A percentile compares a stretch with the other conserved stretches of the same genome.
phyloP scores from a whole-genome alignment of 2,888 invertebrate species.

The Esperia sulphurella region DNA sequence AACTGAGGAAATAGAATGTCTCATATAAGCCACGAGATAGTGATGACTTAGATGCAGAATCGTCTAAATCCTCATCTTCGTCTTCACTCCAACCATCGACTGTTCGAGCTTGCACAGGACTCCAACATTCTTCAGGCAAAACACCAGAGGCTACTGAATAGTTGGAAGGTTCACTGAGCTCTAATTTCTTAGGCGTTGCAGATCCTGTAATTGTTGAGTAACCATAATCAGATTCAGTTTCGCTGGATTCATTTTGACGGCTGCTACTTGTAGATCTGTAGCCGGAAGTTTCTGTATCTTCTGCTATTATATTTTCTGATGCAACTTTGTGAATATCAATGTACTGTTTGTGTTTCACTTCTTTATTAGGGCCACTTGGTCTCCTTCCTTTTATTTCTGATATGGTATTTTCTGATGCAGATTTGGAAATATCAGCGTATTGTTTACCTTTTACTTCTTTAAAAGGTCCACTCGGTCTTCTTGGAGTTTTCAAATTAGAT shows the following conservation, averaged over 20 bases:
- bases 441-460: constrained; percentile 31
- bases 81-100: constrained; percentile 60
- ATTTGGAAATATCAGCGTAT: constrained; percentile 19
- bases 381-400: constrained; percentile 43
- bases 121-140: constrained; percentile 75
- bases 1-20: constrained; percentile 79
- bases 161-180: constrained; percentile 55
- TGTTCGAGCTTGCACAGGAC: constrained; percentile 57
- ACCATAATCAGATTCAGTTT: constrained; percentile 80
- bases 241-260: constrained; percentile 63
- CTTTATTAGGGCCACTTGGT: constrained; percentile 39
- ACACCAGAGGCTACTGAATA: constrained; percentile 61
- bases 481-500: constrained; percentile 54
- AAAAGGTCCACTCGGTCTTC: constrained; percentile 21
- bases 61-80: constrained; percentile 52
- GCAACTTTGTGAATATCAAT: constrained; percentile 21
- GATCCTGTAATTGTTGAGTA: constrained; percentile 81
- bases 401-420: constrained; percentile 33
- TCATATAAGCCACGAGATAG: constrained; percentile 58
- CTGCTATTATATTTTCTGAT: constrained; percentile 39
- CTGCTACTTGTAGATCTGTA: constrained; percentile 74
- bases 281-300: constrained; percentile 76
- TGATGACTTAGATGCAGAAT: constrained; percentile 44
- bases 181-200: constrained; percentile 79
- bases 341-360: constrained; percentile 25